Base-by-base conservation (phyloP, 2,113 vertebrate genomes). In the Cynocephalus volans region DNA sequence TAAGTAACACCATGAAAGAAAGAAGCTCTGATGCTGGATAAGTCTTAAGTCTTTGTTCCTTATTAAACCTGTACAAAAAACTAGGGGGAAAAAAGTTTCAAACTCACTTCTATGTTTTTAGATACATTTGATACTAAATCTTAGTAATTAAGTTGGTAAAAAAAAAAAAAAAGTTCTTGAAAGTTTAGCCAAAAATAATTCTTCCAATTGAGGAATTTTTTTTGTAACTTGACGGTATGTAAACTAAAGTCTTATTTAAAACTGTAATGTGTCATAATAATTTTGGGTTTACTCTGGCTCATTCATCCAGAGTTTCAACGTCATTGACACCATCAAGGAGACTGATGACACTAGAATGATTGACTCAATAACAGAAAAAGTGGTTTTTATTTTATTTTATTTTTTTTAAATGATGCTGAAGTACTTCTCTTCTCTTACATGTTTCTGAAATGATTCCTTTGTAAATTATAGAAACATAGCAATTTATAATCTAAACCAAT, bases 1-100 rank as follows among this genome's bases (percentile, higher is more conserved):
- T 90, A 45, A 70, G 24, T 33, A 58, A 72, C 60, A 67, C 76
- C n/a, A 97, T 82, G 80, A 96, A 95, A 6, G 83, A 81, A 26
- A 26, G 36, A 94, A 89, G 6, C 70, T 82, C 36, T 88, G 64
- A 96, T 79, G 5, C 0, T 36, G 3, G 2, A 0, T 31, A 90
- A 96, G 33, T 85, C 24, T 89, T 17, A 85, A 89, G 2, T 75
- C 90, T 54, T 93, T 95, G 3, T 93, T 92, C 52, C 15, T 95
- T 96, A 58, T 23, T 50, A 82, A 84, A 85, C 28, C 3, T 54
- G 64, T 9, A 28, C 54, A 94, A 73, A 65, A 21, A 94, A 64
- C 13, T 24, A n/a, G 3, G 4, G 4, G 24, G 17, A 69, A 54
- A 90, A 69, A 87, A 75, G 15, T 48, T 83, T 80, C 76, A 64